Evolutionary conservation across 1,140 invertebrate species (phyloP).

Genomic region (Brachionus paranguensis): DNA sequence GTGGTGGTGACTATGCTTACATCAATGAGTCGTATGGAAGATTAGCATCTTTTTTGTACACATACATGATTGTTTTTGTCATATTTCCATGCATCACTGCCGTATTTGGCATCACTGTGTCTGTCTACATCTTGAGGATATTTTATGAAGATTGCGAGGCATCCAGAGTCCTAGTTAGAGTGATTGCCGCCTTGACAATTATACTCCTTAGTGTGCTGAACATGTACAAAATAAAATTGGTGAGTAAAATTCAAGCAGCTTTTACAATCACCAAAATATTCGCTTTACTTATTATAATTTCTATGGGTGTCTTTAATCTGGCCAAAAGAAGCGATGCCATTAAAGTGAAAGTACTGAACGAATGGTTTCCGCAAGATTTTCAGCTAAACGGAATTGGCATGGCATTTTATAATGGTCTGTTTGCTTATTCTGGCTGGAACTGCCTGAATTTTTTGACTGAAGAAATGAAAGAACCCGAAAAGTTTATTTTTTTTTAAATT

Average conservation of each 20-base stretch:
- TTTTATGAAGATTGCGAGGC: slow-evolving; percentile 21
- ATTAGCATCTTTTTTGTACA: slow-evolving; percentile 38
- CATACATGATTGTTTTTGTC: slow-evolving; percentile 22
- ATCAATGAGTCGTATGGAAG: slow-evolving; percentile 36
- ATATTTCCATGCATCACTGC: slow-evolving; percentile 13
- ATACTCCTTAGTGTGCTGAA: not conserved
- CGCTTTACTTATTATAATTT: slow-evolving; percentile 20
- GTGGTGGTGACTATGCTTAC: slow-evolving; percentile 41
- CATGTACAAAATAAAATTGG: not conserved
- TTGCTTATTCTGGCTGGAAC: slow-evolving; percentile 61
- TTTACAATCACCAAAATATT: slow-evolving; percentile 37
- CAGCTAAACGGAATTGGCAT: slow-evolving; percentile 11
- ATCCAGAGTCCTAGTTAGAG: not conserved
- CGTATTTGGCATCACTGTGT: slow-evolving; percentile 5
- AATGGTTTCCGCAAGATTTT: not conserved
- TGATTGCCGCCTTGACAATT: not conserved
- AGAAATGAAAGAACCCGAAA: slow-evolving; percentile 88
- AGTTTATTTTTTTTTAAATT: slow-evolving; percentile 57
- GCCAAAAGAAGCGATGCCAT: not conserved
- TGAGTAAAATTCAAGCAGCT: slow-evolving; percentile 13
- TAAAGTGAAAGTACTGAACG: not conserved
- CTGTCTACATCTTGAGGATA: not conserved
- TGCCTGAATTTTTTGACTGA: slow-evolving; percentile 97
- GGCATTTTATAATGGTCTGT: slow-evolving; percentile 53
- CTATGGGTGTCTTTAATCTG: not conserved